Evolutionary conservation across 2,888 invertebrate species (phyloP), one percentile per base, ranked within the genome.

Genomic region (Dynastes tityus): DNA sequence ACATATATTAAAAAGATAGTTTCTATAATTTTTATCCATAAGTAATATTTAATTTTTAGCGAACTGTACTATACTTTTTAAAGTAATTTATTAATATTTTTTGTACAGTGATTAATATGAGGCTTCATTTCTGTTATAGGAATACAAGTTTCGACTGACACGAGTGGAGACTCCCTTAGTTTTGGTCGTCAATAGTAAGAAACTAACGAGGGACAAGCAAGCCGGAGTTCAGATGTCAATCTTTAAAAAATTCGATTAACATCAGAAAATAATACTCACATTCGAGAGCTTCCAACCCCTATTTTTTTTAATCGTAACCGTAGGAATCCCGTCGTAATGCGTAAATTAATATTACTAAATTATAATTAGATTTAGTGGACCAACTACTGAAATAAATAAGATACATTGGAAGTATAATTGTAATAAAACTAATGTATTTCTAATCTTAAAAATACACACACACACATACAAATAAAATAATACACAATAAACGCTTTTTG

Each of bases 141-240:
- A 89, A 82, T 95, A 93, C 86, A 90, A 93, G 81, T 96, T 94
- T 88, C 91, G 91, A 83, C 92, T 94, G 73, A 92, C 96, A 79
- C 91, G 96, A 77, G 93, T 96, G n/a, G 94, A 95, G 88, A 94
- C 93, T 80, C 96, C 96, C 0, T 87, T 94, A 81, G 89, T 92
- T 49, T 88, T 96, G 83, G 92, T 95, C 11, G 92, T 96, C 63
- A 96, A 96, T 87, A 94, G 95, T 0, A 93, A 93, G 85, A 93
- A 94, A 83, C 89, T 94, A n/a, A 91, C 91, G n/a, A 89, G 90
- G 73, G 91, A 92, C 81, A 92, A 93, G 84, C 92, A 92, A 87
- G 94, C 94, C 0, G 90, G 91, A 83, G 92, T 93, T 3, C 91
- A 91, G 82, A 91, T 94, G 81, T 92, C 92, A 2, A 93, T 93